phyloP scores from a whole-genome alignment of 1,140 invertebrate genomes.

The Euura lappo region DNA sequence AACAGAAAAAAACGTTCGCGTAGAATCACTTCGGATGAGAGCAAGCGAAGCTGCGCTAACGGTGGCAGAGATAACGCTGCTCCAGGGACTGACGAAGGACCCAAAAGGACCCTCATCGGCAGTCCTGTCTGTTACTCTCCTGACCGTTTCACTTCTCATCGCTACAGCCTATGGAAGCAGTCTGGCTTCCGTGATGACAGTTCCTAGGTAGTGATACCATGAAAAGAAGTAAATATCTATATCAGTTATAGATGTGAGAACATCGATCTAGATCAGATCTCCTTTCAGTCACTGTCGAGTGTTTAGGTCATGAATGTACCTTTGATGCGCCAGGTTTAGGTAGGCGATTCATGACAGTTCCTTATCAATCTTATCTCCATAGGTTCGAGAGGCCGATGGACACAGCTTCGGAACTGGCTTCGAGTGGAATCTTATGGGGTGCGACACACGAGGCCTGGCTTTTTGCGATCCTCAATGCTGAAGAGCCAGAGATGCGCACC shows the following conservation, averaged over 20 bases:
- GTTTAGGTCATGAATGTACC: no score
- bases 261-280: background rate
- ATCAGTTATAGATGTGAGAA: slow-evolving; percentile 13
- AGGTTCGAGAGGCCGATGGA: slow-evolving; percentile 58
- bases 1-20: background rate
- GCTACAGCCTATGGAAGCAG: slow-evolving; percentile 63
- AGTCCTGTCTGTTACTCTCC: slow-evolving; percentile 25
- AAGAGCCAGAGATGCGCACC: slow-evolving; percentile 54
- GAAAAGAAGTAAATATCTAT: slow-evolving; percentile 5
- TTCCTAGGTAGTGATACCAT: slow-evolving; percentile 55
- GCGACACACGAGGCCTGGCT: slow-evolving; percentile 66
- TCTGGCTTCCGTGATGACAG: slow-evolving; percentile 62
- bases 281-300: no score
- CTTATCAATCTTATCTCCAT: background rate
- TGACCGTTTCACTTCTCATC: slow-evolving; percentile 49
- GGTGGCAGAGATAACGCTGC: slow-evolving; percentile 21
- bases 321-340: no score
- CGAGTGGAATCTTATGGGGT: slow-evolving; percentile 60
- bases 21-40: background rate
- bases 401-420: slow-evolving; percentile 59
- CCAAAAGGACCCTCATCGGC: slow-evolving; percentile 9
- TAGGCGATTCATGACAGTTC: no score
- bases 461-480: slow-evolving; percentile 58
- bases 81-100: slow-evolving; percentile 20
- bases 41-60: slow-evolving; percentile 14